These are phyloP conservation scores for Scelioninae gen. 2 DNA, from an alignment of 2,888 invertebrate genomes.

Conservation along the genomic window DNA sequence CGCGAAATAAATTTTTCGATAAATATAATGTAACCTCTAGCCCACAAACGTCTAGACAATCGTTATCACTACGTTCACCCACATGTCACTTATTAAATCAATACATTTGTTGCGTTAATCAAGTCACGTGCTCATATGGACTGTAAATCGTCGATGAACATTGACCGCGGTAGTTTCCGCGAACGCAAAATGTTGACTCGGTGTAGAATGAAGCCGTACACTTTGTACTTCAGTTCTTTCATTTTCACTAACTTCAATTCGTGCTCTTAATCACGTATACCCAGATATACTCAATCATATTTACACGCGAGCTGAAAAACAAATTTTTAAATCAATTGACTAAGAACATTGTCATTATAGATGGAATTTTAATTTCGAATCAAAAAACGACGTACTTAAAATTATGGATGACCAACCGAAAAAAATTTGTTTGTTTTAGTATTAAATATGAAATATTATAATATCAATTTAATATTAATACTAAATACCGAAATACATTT, in stretches of 20 bases:
- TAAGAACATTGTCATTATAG: background rate
- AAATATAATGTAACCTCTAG: slow-evolving; percentile 53
- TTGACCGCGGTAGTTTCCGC: slow-evolving; percentile 66
- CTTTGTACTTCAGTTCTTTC: slow-evolving; percentile 58
- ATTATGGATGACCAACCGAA: too few relatives aligned
- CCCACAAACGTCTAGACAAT: slow-evolving; percentile 54
- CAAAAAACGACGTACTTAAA: too few relatives aligned
- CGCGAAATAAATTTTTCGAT: slow-evolving; percentile 24
- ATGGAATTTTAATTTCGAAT: too few relatives aligned
- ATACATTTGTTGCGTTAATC: slow-evolving; percentile 60
- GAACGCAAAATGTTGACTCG: slow-evolving; percentile 57
- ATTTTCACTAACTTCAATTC: slow-evolving; percentile 28
- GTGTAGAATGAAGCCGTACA: slow-evolving; percentile 44
- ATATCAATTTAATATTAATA: too few relatives aligned
- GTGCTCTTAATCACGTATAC: slow-evolving; percentile 43
- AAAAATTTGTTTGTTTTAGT: too few relatives aligned
- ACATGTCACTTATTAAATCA: slow-evolving; percentile 53
- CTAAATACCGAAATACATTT: too few relatives aligned
- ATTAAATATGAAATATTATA: too few relatives aligned
- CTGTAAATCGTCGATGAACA: slow-evolving; percentile 62
- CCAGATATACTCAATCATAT: background rate
- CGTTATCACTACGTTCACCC: slow-evolving; percentile 53
- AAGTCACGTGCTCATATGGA: slow-evolving; percentile 53
- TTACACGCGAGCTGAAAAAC: background rate
- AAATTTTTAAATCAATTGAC: background rate